Conservation (phyloP, 2,888 invertebrate species). For the Lasioglossum marginatum region DNA sequence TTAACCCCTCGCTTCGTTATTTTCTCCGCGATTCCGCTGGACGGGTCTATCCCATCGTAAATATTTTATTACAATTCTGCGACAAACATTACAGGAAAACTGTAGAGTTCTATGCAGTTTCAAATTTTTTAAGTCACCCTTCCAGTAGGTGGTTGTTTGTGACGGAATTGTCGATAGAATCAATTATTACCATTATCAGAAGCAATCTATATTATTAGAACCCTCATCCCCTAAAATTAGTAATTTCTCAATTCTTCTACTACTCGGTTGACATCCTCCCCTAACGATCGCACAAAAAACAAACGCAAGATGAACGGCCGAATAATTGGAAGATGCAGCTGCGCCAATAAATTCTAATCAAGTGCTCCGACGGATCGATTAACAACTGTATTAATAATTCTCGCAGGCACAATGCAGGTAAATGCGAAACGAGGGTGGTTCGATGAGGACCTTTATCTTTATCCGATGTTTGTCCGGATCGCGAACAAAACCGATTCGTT, state of each 20-base stretch:
- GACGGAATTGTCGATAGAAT: too few relatives aligned
- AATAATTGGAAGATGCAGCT: conserved; percentile 32
- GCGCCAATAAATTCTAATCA: conserved; percentile 47
- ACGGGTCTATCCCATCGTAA: not conserved
- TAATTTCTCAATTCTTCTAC: conserved; percentile 20
- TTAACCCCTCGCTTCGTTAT: not conserved
- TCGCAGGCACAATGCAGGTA: conserved; percentile 34
- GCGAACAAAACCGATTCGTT: conserved; percentile 73
- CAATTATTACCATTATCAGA: not conserved
- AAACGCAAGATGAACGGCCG: not conserved
- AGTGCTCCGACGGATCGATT: conserved; percentile 28
- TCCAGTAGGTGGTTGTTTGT: not conserved
- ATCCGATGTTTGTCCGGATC: conserved; percentile 61
- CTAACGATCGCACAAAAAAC: not conserved
- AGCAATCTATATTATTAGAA: not conserved
- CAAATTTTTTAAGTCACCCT: not conserved
- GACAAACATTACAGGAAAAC: not conserved
- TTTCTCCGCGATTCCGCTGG: not conserved
- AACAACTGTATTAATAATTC: conserved; percentile 41
- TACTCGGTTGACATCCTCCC: not conserved
- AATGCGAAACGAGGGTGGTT: conserved; percentile 27
- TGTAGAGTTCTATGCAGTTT: not conserved
- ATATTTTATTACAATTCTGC: not conserved
- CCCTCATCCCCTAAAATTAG: not conserved
- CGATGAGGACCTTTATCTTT: conserved; percentile 48